A percentile compares a stretch with the other conserved stretches of the same genome.
phyloP scores from a whole-genome alignment of 2,797 vertebrate genomes.

The Characodon lateralis region DNA sequence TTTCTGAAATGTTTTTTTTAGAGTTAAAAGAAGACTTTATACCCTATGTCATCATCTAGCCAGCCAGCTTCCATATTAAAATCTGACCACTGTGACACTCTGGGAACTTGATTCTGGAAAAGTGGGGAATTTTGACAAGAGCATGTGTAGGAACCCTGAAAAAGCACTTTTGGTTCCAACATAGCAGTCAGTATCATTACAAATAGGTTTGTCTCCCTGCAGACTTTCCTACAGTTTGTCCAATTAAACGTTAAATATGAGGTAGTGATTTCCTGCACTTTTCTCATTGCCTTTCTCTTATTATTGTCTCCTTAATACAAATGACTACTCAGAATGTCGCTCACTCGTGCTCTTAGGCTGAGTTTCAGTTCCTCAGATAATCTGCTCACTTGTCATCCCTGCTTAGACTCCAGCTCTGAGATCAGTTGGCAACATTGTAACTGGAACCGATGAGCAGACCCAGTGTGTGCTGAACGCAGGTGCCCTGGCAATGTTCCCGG shows the following conservation, averaged over 20 bases:
- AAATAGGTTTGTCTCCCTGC: background rate
- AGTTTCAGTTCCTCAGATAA: background rate
- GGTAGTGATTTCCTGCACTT: background rate
- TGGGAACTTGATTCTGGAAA: too few relatives aligned
- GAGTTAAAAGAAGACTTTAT: too few relatives aligned
- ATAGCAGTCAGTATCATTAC: background rate
- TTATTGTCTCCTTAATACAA: background rate
- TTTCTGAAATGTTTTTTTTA: too few relatives aligned
- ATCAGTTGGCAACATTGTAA: constrained; percentile 92
- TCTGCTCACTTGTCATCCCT: background rate
- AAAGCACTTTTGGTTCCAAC: background rate
- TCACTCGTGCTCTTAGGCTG: background rate
- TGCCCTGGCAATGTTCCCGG: constrained; percentile 84
- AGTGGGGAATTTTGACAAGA: too few relatives aligned
- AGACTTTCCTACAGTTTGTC: background rate
- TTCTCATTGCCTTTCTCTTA: background rate
- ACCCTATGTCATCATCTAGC: too few relatives aligned
- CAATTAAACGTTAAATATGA: background rate
- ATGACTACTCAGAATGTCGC: background rate
- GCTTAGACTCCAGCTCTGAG: constrained; percentile 86
- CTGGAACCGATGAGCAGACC: constrained; percentile 83
- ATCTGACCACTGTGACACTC: too few relatives aligned
- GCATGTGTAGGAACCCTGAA: background rate
- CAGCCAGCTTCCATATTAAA: too few relatives aligned
- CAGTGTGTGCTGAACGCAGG: constrained; percentile 87